Evolutionary conservation across 2,113 vertebrate genomes (phyloP).

Genomic region (Lasiurus cinereus): DNA sequence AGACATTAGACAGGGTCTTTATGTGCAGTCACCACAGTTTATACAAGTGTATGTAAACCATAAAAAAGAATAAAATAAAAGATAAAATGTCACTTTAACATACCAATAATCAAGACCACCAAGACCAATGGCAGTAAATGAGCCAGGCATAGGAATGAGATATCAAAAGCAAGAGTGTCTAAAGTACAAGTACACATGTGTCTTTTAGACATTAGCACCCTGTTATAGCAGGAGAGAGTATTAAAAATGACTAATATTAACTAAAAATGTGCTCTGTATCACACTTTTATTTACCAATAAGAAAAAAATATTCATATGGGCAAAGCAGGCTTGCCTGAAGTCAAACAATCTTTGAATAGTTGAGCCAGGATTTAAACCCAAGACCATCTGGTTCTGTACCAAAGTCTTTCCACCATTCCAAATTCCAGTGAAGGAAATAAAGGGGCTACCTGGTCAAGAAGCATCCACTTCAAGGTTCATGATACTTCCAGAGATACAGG

Average conservation of each 20-base stretch:
- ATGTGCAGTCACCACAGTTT: not conserved
- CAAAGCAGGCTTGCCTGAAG: conserved; percentile 15
- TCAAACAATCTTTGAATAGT: not conserved
- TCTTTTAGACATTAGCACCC: not conserved
- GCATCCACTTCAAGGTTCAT: not conserved
- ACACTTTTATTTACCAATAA: conserved; percentile 8
- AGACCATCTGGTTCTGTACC: not conserved
- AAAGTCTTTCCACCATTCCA: not conserved
- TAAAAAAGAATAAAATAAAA: not conserved
- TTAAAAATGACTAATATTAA: not conserved
- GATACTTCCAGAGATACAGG: not conserved
- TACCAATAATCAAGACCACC: conserved; percentile 9
- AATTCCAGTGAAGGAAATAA: not conserved
- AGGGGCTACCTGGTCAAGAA: not conserved
- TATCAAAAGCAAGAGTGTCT: not conserved
- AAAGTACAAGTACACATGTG: not conserved
- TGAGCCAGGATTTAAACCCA: conserved; percentile 39
- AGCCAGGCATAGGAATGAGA: not conserved
- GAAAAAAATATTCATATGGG: conserved; percentile 29
- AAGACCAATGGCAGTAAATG: conserved; percentile 9
- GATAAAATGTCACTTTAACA: conserved; percentile 11
- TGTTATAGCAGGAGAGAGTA: not conserved
- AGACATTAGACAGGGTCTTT: not conserved
- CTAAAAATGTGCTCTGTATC: not conserved
- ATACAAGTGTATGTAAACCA: not conserved